Evolutionary conservation across 37 sponge, comb jelly and placozoan species (phyloP), one percentile per base, ranked within the genome.

Genomic region (Trichoplax adhaerens): DNA sequence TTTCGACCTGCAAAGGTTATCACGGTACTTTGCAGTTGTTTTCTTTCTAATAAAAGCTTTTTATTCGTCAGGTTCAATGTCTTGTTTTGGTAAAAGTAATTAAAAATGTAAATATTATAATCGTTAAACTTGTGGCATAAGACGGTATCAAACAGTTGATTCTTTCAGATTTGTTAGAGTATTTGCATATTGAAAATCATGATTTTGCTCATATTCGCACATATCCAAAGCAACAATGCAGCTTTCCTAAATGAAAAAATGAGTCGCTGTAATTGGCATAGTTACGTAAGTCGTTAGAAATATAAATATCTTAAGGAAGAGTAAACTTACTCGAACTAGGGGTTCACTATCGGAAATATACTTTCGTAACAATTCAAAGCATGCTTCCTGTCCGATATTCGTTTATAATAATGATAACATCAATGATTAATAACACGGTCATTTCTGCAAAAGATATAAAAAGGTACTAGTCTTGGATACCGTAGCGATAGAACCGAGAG

Each of bases 181-280:
- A 74, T 86, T 74, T 50, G 95, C 95, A 87, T 97, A 97, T 65
- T 92, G 94, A 67, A 92, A 92, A 1, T 79, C 89, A 0, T 62
- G 68, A 50, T 81, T 84, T 55, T 77, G 77, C 70, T 89, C 88
- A 70, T 84, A 59, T 0, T 72, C 68, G 55, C 76, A 79, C 90
- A 98, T 98, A 78, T 98, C 99, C 54, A 98, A 57, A 1, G 99
- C 99, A 48, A 98, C 87, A 54, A 77, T 68, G 68, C 99, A 98
- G 57, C 94, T 93, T 72, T 98, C 94, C 63, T 7, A 49, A 8
- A 66, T 6, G 7, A 66, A 8, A 8, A 8, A 52, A 66, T 7
- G 49, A 8, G 49, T 12, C 7, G 8, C 7, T 12, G n/a, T 6
- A 12, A 6, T 50, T 7, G 68, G 5, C 10, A 5, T 52, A 12